phyloP scores from a whole-genome alignment of 37 sponge, comb jelly and placozoan species.

The Chondrilla cf. caribensis region DNA sequence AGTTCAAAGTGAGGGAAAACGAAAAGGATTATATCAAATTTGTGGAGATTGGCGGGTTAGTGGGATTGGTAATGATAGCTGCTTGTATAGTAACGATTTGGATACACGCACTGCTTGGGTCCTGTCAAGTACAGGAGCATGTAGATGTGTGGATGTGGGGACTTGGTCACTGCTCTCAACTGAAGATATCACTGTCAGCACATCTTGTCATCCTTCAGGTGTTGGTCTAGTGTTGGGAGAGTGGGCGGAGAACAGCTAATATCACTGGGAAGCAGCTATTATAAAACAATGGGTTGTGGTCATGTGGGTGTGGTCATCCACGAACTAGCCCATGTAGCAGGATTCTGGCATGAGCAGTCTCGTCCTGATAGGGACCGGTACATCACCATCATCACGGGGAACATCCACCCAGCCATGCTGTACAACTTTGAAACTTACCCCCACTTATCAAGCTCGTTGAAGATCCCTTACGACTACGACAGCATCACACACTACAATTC shows the following conservation, averaged over 20 bases:
- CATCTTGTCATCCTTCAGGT: not conserved
- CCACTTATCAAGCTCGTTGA: conserved; percentile 27
- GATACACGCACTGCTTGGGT: too few species aligned
- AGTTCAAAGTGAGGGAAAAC: too few species aligned
- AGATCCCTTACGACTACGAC: conserved; percentile 51
- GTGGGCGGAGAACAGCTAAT: conserved; percentile 20
- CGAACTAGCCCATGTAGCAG: conserved; percentile 33
- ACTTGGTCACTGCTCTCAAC: too few species aligned
- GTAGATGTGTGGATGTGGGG: too few species aligned
- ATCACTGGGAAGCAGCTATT: conserved; percentile 10
- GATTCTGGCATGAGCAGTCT: conserved; percentile 49
- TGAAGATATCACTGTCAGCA: too few species aligned
- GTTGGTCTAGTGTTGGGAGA: conserved; percentile 20
- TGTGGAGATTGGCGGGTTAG: too few species aligned
- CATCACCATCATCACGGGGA: conserved; percentile 25
- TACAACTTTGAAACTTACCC: conserved; percentile 12
- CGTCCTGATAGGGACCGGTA: conserved; percentile 38
- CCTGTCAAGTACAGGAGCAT: too few species aligned
- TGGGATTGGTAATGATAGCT: too few species aligned
- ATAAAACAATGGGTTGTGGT: conserved; percentile 2
- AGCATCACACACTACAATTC: conserved; percentile 61
- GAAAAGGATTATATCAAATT: too few species aligned
- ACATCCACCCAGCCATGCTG: conserved; percentile 17
- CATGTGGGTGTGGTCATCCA: conserved; percentile 30
- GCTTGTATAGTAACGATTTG: too few species aligned